A percentile compares a stretch with the other conserved stretches of the same genome.
Evolutionary conservation across 1,140 invertebrate species (phyloP).

Genomic region (Calycopis cecrops): DNA sequence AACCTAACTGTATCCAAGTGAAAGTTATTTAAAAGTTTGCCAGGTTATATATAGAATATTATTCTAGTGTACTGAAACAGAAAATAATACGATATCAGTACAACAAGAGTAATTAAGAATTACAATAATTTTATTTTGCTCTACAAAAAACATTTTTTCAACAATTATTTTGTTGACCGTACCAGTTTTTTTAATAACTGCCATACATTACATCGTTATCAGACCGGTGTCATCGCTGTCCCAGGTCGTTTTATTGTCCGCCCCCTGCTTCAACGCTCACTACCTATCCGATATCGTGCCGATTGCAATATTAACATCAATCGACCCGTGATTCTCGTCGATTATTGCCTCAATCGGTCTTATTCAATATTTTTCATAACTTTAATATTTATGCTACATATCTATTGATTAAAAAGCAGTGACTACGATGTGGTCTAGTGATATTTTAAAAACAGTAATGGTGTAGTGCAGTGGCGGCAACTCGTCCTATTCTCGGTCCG

Average conservation of each 20-base stretch:
- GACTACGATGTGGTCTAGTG: too few species aligned
- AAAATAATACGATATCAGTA: slow-evolving; percentile 2
- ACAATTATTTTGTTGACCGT: neutral
- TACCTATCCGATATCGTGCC: neutral
- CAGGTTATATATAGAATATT: too few species aligned
- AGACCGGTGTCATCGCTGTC: slow-evolving; percentile 6
- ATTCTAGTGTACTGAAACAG: neutral
- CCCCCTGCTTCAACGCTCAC: neutral
- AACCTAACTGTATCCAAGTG: too few species aligned
- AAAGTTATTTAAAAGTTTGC: too few species aligned
- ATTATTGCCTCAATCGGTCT: slow-evolving; percentile 1
- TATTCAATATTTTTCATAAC: slow-evolving; percentile 3
- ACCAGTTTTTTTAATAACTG: neutral
- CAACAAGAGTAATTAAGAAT: neutral
- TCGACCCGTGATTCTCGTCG: slow-evolving; percentile 1
- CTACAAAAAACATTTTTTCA: neutral
- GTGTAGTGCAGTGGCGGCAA: too few species aligned
- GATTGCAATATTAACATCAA: neutral
- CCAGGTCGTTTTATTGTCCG: neutral
- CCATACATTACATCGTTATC: slow-evolving; percentile 6
- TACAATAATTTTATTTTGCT: neutral
- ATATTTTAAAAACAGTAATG: too few species aligned
- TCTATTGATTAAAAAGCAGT: neutral
- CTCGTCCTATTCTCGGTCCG: too few species aligned
- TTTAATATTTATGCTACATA: neutral